Evolutionary conservation across 2,797 vertebrate genomes (phyloP).

Genomic region (Avahi laniger): DNA sequence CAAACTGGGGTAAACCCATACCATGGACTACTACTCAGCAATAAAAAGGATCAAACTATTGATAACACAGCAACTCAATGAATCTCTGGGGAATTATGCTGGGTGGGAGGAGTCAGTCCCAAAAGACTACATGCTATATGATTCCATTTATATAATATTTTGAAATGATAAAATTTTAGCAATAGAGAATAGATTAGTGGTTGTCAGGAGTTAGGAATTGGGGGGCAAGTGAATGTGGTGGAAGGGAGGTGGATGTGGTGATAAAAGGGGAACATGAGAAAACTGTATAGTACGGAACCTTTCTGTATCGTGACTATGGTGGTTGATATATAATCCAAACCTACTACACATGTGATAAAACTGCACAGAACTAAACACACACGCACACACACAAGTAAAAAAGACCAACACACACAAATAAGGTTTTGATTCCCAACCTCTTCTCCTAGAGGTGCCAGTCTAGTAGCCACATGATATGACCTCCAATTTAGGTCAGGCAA

Average conservation of each 20-base stretch:
- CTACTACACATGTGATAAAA: background rate
- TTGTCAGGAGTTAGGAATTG: background rate
- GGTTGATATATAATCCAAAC: background rate
- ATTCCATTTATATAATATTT: background rate
- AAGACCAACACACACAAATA: background rate
- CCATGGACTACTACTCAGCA: background rate
- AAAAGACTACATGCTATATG: background rate
- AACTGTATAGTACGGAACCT: background rate
- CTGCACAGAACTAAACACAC: background rate
- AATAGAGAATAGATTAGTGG: background rate
- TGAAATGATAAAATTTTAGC: slow-evolving; percentile 11
- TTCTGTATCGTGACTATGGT: background rate
- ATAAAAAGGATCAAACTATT: background rate
- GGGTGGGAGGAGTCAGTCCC: background rate
- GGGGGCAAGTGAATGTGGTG: background rate
- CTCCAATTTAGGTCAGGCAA: background rate
- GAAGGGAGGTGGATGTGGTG: background rate
- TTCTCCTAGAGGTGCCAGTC: background rate
- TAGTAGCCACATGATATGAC: background rate
- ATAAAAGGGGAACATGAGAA: background rate
- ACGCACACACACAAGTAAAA: background rate
- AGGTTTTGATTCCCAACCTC: background rate
- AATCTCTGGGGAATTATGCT: background rate
- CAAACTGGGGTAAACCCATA: background rate
- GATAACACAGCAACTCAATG: background rate